Conservation (phyloP, 1,140 invertebrate genomes). For the Bombyx mandarina region DNA sequence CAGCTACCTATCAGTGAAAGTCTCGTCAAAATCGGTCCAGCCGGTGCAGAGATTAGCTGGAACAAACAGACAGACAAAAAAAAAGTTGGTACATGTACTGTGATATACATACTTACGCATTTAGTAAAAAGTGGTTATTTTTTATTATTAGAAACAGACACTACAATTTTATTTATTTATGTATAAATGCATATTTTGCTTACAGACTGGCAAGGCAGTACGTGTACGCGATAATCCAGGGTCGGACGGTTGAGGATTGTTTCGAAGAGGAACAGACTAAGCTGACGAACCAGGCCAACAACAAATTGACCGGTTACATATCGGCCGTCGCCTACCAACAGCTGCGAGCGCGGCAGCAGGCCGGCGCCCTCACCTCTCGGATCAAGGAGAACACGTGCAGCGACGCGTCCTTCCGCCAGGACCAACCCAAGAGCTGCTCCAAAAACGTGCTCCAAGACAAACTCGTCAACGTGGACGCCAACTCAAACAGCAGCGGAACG, state of each 20-base stretch:
- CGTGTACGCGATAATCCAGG: constrained; percentile 74
- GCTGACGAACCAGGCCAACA: constrained; percentile 34
- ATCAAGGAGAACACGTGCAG: constrained; percentile 59
- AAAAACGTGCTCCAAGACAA: constrained; percentile 69
- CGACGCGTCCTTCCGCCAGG: constrained; percentile 27
- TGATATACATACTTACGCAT: too few relatives aligned
- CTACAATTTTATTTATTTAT: background rate
- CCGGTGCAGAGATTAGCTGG: too few relatives aligned
- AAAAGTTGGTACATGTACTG: too few relatives aligned
- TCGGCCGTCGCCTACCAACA: constrained; percentile 52
- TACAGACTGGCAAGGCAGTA: constrained; percentile 74
- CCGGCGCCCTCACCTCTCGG: constrained; percentile 36
- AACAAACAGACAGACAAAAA: too few relatives aligned
- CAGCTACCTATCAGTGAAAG: too few relatives aligned
- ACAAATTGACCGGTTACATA: constrained; percentile 58
- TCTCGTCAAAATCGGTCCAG: too few relatives aligned
- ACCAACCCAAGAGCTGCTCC: constrained; percentile 34
- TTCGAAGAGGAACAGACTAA: constrained; percentile 62
- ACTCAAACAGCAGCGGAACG: constrained; percentile 45
- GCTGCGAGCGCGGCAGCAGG: constrained; percentile 27
- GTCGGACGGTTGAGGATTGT: constrained; percentile 72
- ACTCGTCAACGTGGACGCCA: constrained; percentile 59
- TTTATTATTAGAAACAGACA: too few relatives aligned
- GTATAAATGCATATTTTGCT: constrained; percentile 4
- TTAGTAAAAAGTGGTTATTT: too few relatives aligned